Evolutionary conservation across 2,113 vertebrate species (phyloP).

Genomic region (Pteropus alecto): DNA sequence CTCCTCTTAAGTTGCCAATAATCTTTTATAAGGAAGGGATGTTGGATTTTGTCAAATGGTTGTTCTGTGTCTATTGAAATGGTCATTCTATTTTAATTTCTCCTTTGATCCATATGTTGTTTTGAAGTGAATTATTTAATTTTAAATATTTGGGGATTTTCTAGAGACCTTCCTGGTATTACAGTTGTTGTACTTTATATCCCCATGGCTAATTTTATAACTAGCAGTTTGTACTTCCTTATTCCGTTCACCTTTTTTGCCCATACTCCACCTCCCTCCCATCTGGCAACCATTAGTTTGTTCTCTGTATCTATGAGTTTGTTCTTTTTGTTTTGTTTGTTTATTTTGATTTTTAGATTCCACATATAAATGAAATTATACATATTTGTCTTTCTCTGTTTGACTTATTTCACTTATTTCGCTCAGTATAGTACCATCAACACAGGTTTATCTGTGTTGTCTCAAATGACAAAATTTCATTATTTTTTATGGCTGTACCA

Average conservation of each 20-base stretch:
- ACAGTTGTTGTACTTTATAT: too few relatives aligned
- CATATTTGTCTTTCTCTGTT: too few relatives aligned
- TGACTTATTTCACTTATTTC: too few relatives aligned
- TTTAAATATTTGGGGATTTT: not conserved
- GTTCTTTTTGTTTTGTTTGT: not conserved
- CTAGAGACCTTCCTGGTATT: not conserved
- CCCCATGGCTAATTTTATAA: not conserved
- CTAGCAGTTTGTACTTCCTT: not conserved
- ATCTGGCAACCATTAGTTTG: not conserved
- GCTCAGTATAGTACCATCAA: too few relatives aligned
- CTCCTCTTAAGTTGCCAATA: not conserved
- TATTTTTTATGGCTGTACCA: too few relatives aligned
- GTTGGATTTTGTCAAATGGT: not conserved
- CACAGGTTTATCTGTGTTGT: too few relatives aligned
- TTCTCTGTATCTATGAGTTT: not conserved
- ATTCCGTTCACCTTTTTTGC: not conserved
- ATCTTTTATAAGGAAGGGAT: not conserved
- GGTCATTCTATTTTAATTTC: not conserved
- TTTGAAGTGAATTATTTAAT: not conserved
- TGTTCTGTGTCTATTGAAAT: not conserved
- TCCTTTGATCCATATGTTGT: not conserved
- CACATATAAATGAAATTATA: too few relatives aligned
- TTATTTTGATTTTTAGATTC: not conserved
- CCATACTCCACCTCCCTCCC: not conserved
- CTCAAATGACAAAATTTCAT: too few relatives aligned